phyloP scores from a whole-genome alignment of 2,113 vertebrate species.

The Erythrocercus mccallii region DNA sequence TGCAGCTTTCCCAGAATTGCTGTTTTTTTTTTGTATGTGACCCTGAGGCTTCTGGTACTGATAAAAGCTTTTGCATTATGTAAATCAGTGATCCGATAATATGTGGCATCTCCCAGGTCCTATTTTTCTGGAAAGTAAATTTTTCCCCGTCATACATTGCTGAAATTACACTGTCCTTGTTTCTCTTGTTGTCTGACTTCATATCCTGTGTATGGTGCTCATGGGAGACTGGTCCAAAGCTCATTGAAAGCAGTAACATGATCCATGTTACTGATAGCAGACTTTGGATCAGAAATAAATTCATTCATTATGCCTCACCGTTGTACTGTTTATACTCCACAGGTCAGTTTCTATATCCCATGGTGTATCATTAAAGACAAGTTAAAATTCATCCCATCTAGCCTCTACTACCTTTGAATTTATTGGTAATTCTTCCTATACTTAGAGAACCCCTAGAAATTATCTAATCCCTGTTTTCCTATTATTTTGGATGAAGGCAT shows the following conservation, averaged over 20 bases:
- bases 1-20: not conserved
- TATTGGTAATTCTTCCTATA: not conserved
- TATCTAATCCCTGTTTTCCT: not conserved
- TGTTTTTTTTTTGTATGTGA: not conserved
- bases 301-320: not conserved
- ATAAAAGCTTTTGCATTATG: not conserved
- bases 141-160: not conserved
- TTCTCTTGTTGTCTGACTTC: not conserved
- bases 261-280: not conserved
- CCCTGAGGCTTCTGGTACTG: not conserved
- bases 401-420: not conserved
- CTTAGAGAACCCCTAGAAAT: not conserved
- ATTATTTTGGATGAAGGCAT: not conserved
- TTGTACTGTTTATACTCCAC: not conserved
- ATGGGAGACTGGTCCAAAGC: not conserved
- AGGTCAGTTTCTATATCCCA: not conserved
- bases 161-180: not conserved
- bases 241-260: not conserved
- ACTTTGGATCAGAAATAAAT: not conserved
- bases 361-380: not conserved
- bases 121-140: not conserved
- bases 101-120: not conserved
- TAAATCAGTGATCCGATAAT: not conserved
- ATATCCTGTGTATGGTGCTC: not conserved
- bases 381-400: not conserved